A percentile compares a stretch with the other conserved stretches of the same genome.
Conservation (phyloP, 1,140 invertebrate species). For the Rhopalosiphum maidis region DNA sequence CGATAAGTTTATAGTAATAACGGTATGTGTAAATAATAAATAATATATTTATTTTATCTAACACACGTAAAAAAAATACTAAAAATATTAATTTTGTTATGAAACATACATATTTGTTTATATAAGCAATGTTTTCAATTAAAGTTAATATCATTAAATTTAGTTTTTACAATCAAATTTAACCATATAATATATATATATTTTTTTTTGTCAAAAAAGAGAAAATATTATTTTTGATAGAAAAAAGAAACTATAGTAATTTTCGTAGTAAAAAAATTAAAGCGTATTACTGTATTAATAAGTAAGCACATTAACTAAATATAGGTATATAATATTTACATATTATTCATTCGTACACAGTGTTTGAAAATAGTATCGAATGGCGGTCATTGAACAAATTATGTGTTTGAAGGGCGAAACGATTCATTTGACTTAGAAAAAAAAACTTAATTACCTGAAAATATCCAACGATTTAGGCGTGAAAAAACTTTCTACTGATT, state of each 20-base stretch:
- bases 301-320: too few relatives aligned
- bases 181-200: background rate
- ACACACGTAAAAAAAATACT: background rate
- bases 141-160: background rate
- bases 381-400: background rate
- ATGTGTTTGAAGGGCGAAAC: background rate
- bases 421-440: background rate
- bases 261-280: background rate
- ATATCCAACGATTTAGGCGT: too few relatives aligned
- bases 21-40: background rate
- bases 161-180: background rate
- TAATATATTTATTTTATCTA: background rate
- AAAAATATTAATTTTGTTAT: background rate
- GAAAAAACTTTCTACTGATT: background rate
- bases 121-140: background rate
- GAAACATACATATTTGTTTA: background rate
- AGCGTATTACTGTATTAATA: background rate
- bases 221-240: background rate
- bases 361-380: background rate
- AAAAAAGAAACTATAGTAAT: background rate
- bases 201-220: background rate
- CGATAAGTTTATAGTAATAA: constrained; percentile 2
- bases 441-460: background rate
- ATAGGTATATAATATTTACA: background rate
- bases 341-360: background rate